Base-by-base conservation (phyloP, 1,140 invertebrate genomes). In the Nymphalis io region DNA sequence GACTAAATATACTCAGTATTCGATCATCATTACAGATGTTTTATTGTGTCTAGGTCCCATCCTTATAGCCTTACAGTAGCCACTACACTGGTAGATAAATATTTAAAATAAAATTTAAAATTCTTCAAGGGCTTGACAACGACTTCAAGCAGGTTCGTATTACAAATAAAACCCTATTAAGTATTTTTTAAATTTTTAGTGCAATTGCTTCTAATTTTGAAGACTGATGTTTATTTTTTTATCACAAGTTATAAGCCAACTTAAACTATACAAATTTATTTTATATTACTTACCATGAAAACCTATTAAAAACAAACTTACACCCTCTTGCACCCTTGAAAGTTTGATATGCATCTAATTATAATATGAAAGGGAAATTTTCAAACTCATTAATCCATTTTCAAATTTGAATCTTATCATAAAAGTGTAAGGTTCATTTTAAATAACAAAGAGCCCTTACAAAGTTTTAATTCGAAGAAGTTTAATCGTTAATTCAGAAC, bases 271-370 rank as follows among this genome's bases (percentile, higher is more conserved):
- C 27, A 51, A 21, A 20, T n/a, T 11, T 51, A 18, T 10, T 12
- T 51, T 51, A 21, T 51, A 6, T 21, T n/a, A 51, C 16, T 51
- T n/a, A 51, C 16, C 15, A 59, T 39, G 20, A 59, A 40, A 59
- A 59, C 57, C 39, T 59, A 44, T 60, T 60, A 60, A 40, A 60
- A 42, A 60, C 38, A 40, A 55, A n/a, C 23, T 55, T 10, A 23
- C 23, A 62, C 55, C n/a, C 40, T 27, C 62, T 21, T 60, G 66
- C 58, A 61, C 16, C 70, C 59, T 65, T 67, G 44, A 67, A 67
- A 68, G n/a, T 60, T 66, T 66, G n/a, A 62, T 46, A 57, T 71
- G 63, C 69, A 71, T 66, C 62, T 71, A 71, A 71, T 71, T 71
- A 71, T 71, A 65, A 66, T 46, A 33, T 71, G 42, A 48, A 48